A percentile compares a stretch with the other conserved stretches of the same genome.
Evolutionary conservation across 2,113 vertebrate genomes (phyloP).

Genomic region (Nerophis ophidion): DNA sequence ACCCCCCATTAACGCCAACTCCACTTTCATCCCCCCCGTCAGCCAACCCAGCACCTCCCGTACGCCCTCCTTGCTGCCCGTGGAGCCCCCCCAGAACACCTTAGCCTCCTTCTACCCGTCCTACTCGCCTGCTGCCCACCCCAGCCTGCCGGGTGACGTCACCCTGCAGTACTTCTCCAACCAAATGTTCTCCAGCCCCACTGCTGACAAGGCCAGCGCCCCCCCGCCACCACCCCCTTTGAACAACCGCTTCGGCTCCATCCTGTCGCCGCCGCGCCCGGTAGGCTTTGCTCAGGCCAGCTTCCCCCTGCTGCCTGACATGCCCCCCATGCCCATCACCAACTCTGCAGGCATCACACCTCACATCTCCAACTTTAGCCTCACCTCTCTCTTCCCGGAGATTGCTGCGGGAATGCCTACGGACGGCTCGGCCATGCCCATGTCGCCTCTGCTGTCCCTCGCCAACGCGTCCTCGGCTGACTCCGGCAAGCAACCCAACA

Average conservation of each 20-base stretch:
- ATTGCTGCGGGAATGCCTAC: slow-evolving; percentile 92
- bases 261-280: slow-evolving; percentile 92
- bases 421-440: slow-evolving; percentile 87
- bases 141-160: slow-evolving; percentile 91
- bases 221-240: slow-evolving; percentile 79
- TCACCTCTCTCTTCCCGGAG: slow-evolving; percentile 95
- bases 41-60: slow-evolving; percentile 85
- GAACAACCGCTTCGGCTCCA: slow-evolving; percentile 96
- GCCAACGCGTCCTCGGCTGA: slow-evolving; percentile 89
- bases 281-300: slow-evolving; percentile 94
- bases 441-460: slow-evolving; percentile 94
- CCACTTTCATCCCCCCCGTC: slow-evolving; percentile 92
- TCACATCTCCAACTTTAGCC: slow-evolving; percentile 95
- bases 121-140: slow-evolving; percentile 95
- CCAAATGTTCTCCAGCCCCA: slow-evolving; percentile 95
- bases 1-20: slow-evolving; percentile 85
- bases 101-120: slow-evolving; percentile 93
- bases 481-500: slow-evolving; percentile 91
- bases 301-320: slow-evolving; percentile 91
- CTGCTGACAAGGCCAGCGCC: slow-evolving; percentile 82
- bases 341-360: slow-evolving; percentile 82
- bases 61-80: slow-evolving; percentile 87
- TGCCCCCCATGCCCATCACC: slow-evolving; percentile 91
- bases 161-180: slow-evolving; percentile 95
- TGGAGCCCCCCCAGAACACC: slow-evolving; percentile 92